Conservation (phyloP, 2,113 vertebrate genomes). For the Pteruthius melanotis region DNA sequence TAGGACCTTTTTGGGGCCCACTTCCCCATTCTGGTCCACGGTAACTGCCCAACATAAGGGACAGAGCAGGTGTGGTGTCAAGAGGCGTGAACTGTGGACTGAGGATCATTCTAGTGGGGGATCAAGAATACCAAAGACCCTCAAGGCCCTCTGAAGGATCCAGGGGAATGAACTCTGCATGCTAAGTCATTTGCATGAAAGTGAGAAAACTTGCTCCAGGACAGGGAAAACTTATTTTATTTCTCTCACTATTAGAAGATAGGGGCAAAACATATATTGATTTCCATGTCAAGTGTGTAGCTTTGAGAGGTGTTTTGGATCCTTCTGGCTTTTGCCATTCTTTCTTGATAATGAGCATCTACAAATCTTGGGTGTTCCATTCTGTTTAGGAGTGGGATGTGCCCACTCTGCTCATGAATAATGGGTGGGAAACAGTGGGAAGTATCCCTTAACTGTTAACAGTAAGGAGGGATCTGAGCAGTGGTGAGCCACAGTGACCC, state of each 20-base stretch:
- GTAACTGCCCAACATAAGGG: neutral
- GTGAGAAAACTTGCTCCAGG: neutral
- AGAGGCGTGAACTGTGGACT: neutral
- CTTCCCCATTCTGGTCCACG: neutral
- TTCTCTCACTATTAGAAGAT: neutral
- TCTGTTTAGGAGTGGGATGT: neutral
- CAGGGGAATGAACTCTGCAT: neutral
- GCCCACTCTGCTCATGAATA: neutral
- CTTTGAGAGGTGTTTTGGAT: neutral
- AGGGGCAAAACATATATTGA: neutral
- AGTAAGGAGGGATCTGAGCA: neutral
- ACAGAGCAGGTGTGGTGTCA: rapidly evolving
- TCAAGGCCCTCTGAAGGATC: neutral
- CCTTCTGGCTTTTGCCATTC: neutral
- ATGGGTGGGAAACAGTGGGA: neutral
- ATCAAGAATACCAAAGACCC: neutral
- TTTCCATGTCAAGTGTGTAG: neutral
- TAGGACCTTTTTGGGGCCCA: neutral
- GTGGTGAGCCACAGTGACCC: neutral
- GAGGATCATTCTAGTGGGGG: neutral
- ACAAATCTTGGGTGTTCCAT: neutral
- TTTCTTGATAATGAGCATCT: neutral
- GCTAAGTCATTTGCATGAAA: neutral
- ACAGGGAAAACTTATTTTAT: neutral
- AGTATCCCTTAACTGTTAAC: neutral